Evolutionary conservation across 2,113 vertebrate genomes (phyloP).

Genomic region (Neotoma lepida): DNA sequence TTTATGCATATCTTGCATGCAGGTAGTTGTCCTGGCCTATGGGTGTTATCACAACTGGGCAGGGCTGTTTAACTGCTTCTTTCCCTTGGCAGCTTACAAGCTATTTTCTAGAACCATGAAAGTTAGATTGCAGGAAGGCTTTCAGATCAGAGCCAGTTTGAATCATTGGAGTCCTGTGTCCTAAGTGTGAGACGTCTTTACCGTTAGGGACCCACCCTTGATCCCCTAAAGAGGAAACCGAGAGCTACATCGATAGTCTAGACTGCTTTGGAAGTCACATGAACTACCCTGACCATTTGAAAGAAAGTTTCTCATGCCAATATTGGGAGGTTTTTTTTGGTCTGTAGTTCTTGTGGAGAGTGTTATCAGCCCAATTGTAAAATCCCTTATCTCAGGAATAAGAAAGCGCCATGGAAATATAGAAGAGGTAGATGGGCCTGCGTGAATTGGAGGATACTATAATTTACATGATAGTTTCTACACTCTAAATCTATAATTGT

Average conservation of each 20-base stretch:
- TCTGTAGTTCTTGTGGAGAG: neutral
- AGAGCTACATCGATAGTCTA: neutral
- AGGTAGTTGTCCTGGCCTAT: neutral
- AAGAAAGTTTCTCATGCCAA: neutral
- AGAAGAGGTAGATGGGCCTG: conserved; percentile 4
- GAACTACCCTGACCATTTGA: neutral
- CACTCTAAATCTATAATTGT: neutral
- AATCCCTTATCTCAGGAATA: neutral
- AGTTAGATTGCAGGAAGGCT: neutral
- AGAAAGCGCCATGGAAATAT: neutral
- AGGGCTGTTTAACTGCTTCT: neutral
- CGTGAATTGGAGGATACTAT: neutral
- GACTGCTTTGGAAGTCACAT: neutral
- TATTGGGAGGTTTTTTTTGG: neutral
- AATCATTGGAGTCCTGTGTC: neutral
- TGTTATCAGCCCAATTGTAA: neutral
- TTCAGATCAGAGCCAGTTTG: neutral
- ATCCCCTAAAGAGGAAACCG: neutral
- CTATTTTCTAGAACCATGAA: neutral
- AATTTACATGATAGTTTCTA: neutral
- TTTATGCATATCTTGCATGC: neutral
- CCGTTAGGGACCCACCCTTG: neutral
- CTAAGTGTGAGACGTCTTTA: neutral
- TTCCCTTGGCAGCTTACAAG: neutral
- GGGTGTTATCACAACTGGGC: neutral